phyloP scores from a whole-genome alignment of 2,113 vertebrate genomes.

The Tretioscincus oriximinensis region DNA sequence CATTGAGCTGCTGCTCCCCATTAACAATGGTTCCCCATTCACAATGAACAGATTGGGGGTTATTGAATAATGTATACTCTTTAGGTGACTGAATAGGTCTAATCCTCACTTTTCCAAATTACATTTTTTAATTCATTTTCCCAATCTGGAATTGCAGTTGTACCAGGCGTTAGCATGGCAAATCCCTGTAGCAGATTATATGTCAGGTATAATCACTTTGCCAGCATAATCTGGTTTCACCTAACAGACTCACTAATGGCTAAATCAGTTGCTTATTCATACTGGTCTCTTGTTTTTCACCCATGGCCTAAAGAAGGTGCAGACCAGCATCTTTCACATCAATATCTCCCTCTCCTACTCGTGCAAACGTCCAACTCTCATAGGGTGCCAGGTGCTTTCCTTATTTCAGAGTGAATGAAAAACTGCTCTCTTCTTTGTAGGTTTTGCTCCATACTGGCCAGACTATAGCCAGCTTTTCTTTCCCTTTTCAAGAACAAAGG shows the following conservation, averaged over 20 bases:
- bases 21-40: too few species aligned
- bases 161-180: too few species aligned
- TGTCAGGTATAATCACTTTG: fast-evolving
- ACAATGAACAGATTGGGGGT: too few species aligned
- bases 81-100: too few species aligned
- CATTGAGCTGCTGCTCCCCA: too few species aligned
- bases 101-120: too few species aligned
- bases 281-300: not conserved
- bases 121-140: too few species aligned
- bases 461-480: conserved; percentile 34
- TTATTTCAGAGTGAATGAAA: conserved; percentile 6
- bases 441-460: conserved; percentile 44
- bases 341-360: too few species aligned
- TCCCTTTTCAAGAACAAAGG: conserved; percentile 29
- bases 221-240: conserved; percentile 4
- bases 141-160: too few species aligned
- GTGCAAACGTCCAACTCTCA: not conserved
- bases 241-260: not conserved
- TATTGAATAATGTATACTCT: too few species aligned
- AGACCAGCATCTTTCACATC: not conserved
- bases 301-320: not conserved
- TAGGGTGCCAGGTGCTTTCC: not conserved
- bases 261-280: too few species aligned
- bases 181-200: not conserved
- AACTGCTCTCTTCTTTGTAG: conserved; percentile 11